Conservation (phyloP, 2,797 vertebrate genomes). For the Corythornis leucogaster region DNA sequence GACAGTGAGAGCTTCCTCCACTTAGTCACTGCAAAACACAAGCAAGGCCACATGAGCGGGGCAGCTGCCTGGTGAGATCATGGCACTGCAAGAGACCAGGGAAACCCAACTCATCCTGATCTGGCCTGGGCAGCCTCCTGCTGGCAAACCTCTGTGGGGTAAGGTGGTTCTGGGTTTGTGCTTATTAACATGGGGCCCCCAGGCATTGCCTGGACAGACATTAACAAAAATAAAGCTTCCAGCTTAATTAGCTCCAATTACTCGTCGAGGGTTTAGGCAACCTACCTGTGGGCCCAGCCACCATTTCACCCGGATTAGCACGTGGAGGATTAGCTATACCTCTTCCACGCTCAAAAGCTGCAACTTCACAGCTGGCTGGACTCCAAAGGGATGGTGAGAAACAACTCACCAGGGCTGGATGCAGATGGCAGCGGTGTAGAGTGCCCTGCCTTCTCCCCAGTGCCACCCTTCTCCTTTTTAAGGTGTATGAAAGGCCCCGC, state of each 20-base stretch:
- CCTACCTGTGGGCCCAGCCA: neutral
- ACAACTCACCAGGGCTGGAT: neutral
- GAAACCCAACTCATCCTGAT: neutral
- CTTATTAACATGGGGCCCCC: neutral
- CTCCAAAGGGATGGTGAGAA: conserved; percentile 8
- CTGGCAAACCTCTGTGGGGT: neutral
- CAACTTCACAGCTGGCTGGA: neutral
- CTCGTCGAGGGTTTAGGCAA: neutral
- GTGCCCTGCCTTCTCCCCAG: neutral
- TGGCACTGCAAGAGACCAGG: rapidly evolving
- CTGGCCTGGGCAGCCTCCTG: neutral
- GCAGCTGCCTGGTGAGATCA: neutral
- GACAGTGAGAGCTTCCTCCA: neutral
- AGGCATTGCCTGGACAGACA: neutral
- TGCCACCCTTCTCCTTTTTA: conserved; percentile 26
- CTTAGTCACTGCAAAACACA: conserved; percentile 62
- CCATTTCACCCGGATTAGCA: neutral
- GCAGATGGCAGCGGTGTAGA: neutral
- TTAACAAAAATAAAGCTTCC: neutral
- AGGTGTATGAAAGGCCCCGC: neutral
- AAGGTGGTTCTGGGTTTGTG: neutral
- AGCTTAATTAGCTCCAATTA: conserved; percentile 46
- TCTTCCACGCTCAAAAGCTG: neutral
- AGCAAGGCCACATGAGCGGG: neutral
- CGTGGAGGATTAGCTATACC: neutral